Conservation (phyloP, 2,888 invertebrate genomes). For the Eucera pruinosa region DNA sequence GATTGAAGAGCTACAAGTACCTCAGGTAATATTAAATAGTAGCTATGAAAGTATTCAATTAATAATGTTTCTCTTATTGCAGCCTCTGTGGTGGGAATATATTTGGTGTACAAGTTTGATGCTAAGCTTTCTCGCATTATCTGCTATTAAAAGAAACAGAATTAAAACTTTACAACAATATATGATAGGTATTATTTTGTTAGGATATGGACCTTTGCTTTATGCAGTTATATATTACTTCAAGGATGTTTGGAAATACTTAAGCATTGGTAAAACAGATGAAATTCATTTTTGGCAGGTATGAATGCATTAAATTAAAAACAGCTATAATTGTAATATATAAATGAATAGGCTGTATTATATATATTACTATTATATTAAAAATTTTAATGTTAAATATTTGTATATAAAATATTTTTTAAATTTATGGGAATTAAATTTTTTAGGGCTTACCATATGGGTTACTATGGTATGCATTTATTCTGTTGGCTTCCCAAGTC, state of each 20-base stretch:
- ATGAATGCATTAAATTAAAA: conserved; percentile 29
- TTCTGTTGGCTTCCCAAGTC: conserved; percentile 94
- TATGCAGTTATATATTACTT: conserved; percentile 94
- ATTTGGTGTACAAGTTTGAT: conserved; percentile 94
- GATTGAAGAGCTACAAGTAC: conserved; percentile 96
- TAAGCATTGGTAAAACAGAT: conserved; percentile 89
- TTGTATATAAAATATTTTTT: background rate
- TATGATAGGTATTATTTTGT: conserved; percentile 91
- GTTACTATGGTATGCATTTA: conserved; percentile 96
- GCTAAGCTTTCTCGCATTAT: conserved; percentile 93
- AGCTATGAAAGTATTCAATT: too few relatives aligned
- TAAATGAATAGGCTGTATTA: background rate
- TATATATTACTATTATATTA: background rate
- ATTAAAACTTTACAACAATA: conserved; percentile 91
- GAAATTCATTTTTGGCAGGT: conserved; percentile 94
- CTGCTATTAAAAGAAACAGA: conserved; percentile 94
- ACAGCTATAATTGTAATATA: background rate
- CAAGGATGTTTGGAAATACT: conserved; percentile 92
- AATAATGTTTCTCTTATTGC: conserved; percentile 79
- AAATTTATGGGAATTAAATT: conserved; percentile 50
- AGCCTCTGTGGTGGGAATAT: conserved; percentile 97
- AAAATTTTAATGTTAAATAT: background rate
- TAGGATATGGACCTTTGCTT: conserved; percentile 92
- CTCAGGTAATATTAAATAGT: conserved; percentile 87
- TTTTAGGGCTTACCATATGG: conserved; percentile 95